A percentile compares a stretch with the other conserved stretches of the same genome.
phyloP scores from a whole-genome alignment of 2,113 vertebrate genomes.

The Tangachromis dhanisi region DNA sequence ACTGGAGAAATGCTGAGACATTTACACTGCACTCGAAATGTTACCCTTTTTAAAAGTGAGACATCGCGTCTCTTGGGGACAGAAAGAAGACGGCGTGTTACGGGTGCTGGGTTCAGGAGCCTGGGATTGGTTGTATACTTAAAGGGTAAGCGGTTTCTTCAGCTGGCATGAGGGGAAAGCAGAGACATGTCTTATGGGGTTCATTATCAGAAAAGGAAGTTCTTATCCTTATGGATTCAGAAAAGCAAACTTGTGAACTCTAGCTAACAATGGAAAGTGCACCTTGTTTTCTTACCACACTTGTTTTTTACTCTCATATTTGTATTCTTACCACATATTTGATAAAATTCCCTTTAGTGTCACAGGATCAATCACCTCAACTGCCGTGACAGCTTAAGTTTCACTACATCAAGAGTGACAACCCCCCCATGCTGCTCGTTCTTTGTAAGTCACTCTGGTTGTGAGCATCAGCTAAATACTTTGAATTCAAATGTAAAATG shows the following conservation, averaged over 20 bases:
- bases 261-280: background rate
- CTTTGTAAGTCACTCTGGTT: conserved; percentile 1
- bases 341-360: background rate
- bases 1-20: background rate
- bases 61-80: background rate
- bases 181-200: conserved; percentile 55
- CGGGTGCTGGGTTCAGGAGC: background rate
- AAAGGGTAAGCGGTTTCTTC: conserved; percentile 5
- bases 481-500: conserved; percentile 16
- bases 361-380: background rate
- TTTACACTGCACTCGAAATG: background rate
- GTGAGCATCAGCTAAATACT: conserved; percentile 5
- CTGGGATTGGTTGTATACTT: conserved; percentile 20
- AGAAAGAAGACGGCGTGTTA: background rate
- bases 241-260: background rate
- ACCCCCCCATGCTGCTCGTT: background rate
- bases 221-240: background rate
- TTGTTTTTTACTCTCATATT: background rate
- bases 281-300: background rate
- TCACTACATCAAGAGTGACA: background rate
- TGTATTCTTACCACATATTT: background rate
- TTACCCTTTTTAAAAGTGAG: background rate
- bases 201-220: conserved; percentile 68
- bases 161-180: conserved; percentile 12
- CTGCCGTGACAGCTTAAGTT: background rate